phyloP scores from a whole-genome alignment of 1,140 invertebrate genomes.

The Neodiprion virginianus region DNA sequence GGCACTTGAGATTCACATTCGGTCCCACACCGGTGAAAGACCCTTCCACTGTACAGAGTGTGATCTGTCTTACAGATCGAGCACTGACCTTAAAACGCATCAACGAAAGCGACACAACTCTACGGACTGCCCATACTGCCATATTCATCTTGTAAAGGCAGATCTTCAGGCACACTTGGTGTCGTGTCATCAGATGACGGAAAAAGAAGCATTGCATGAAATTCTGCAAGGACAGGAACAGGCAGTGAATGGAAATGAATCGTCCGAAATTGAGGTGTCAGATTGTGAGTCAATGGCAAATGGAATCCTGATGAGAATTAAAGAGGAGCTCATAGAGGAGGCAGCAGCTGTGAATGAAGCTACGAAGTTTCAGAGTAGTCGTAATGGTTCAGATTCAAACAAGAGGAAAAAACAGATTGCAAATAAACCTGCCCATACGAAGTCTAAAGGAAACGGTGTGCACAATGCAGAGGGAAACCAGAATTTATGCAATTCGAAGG shows the following conservation, averaged over 20 bases:
- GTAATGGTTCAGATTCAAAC: not conserved
- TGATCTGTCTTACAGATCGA: conserved; percentile 23
- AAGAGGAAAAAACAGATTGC: not conserved
- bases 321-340: not conserved
- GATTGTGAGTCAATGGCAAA: conserved; percentile 11
- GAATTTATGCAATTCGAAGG: not conserved
- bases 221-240: conserved; percentile 1
- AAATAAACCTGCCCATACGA: not conserved
- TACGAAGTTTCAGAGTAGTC: not conserved
- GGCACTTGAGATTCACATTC: conserved; percentile 31
- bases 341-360: not conserved
- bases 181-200: conserved; percentile 15
- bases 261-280: conserved; percentile 14
- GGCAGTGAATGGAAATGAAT: conserved; percentile 16
- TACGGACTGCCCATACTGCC: conserved; percentile 36
- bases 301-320: conserved; percentile 9
- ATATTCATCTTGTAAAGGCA: conserved; percentile 30
- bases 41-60: conserved; percentile 38
- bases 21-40: conserved; percentile 3
- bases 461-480: not conserved
- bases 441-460: not conserved
- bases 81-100: conserved; percentile 32
- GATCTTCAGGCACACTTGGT: conserved; percentile 37
- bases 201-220: conserved; percentile 18
- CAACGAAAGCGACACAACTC: conserved; percentile 34